Evolutionary conservation across 2,113 vertebrate species (phyloP), one percentile per base, ranked within the genome.

Genomic region (Mesembrinibis cayennensis): DNA sequence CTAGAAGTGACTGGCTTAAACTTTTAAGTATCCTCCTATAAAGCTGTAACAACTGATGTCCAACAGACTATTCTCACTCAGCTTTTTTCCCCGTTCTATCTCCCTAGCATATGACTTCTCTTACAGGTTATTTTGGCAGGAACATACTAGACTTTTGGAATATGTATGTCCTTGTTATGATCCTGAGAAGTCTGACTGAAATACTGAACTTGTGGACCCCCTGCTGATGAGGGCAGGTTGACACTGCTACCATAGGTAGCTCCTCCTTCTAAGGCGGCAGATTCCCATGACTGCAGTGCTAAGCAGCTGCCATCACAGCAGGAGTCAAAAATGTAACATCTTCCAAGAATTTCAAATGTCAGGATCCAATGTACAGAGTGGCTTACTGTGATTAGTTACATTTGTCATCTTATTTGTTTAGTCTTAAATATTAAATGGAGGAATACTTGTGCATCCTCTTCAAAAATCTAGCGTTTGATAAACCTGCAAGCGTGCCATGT

Each of bases 401-500:
- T 5, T 61, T 69, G 27, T 69, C 1, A 14, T 53, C 15, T 70
- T 30, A 22, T 11, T 81, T 6, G 0, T 66, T 67, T 40, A 63
- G 30, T 78, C 30, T 44, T 63, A 19, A 50, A 21, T 66, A 73
- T n/a, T 76, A 52, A 92, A 16, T 72, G 40, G 13, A 79, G 19
- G n/a, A 53, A 20, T 66, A 80, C 6, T 71, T 65, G 14, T 65
- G 36, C 34, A 13, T 58, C 6, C 12, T 40, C 29, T 74, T 72
- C 27, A 58, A 50, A 71, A 76, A 49, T 25, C 17, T 44, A 19
- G 30, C 53, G 13, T 71, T 79, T 82, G 27, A 56, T 30, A 65
- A 58, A 40, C 7, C 2, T 55, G 9, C 29, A 65, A 49, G 29
- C 10, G 2, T 67, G 27, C 25, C 6, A 10, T 2, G 0, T 63